These are phyloP conservation scores for Parascotia fuliginaria DNA, from an alignment of 2,888 invertebrate genomes.

Conservation along the genomic window DNA sequence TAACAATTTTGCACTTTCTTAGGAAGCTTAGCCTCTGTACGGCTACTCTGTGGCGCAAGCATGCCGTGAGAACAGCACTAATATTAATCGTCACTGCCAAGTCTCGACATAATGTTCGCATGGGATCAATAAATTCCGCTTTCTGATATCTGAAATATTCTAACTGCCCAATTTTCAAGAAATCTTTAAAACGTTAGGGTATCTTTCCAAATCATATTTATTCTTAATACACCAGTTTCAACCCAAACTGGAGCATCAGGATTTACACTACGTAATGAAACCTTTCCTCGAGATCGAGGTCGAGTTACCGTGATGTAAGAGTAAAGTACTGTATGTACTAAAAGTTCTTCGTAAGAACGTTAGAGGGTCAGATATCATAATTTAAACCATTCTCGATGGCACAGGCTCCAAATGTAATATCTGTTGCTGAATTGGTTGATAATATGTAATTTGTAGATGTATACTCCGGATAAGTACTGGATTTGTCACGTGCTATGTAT, in stretches of 20 bases:
- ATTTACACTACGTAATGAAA: neutral
- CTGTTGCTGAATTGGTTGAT: neutral
- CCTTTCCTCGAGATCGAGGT: conserved; percentile 2
- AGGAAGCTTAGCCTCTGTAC: no score
- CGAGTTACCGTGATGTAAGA: neutral
- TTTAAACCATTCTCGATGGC: neutral
- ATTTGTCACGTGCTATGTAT: neutral
- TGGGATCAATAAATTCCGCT: conserved; percentile 2
- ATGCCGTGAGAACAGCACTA: conserved; percentile 28
- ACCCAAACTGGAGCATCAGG: neutral
- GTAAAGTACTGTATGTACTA: neutral
- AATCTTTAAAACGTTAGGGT: neutral
- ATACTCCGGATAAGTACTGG: no score
- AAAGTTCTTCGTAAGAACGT: neutral
- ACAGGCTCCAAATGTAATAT: neutral
- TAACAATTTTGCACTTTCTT: no score
- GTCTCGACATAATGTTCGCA: conserved; percentile 18
- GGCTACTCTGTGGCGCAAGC: neutral
- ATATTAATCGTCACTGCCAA: conserved; percentile 35
- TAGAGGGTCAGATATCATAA: neutral
- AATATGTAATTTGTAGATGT: no score
- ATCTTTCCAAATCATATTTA: neutral
- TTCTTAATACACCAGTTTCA: neutral
- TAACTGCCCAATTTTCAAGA: neutral
- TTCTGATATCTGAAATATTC: conserved; percentile 6